Percentiles rank a stretch among this genome's conserved stretches.
These are phyloP conservation scores for Centropus unirufus DNA, from an alignment of 2,113 vertebrate genomes.

Conservation along the genomic window DNA sequence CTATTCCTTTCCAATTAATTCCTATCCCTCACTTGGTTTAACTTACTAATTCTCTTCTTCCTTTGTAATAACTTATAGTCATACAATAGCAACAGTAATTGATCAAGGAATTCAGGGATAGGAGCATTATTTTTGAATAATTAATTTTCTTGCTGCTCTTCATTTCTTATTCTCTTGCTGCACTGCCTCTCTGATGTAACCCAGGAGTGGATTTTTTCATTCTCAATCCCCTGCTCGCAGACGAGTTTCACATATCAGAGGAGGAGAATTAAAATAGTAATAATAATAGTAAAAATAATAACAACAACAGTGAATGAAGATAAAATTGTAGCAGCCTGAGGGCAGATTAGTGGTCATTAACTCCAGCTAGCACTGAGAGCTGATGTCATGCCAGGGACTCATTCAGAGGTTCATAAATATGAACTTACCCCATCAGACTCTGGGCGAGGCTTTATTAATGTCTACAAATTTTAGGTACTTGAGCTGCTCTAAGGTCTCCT, in stretches of 20 bases:
- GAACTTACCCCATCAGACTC: background rate
- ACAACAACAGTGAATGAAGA: background rate
- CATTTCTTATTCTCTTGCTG: conserved; percentile 31
- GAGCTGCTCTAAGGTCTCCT: background rate
- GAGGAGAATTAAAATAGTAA: conserved; percentile 19
- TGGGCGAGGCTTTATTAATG: background rate
- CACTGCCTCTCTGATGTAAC: background rate
- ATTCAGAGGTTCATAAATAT: background rate
- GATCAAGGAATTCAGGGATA: conserved; percentile 25
- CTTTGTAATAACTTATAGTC: conserved; percentile 19
- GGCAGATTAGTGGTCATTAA: background rate
- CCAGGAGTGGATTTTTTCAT: conserved; percentile 29
- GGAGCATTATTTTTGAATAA: background rate
- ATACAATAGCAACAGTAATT: conserved; percentile 31
- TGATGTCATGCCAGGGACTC: background rate
- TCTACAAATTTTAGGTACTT: background rate
- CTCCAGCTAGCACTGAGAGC: background rate
- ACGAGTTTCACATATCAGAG: background rate
- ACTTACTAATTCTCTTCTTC: conserved; percentile 25
- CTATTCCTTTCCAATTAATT: background rate
- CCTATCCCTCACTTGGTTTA: background rate
- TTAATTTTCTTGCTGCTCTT: conserved; percentile 45
- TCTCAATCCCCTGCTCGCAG: background rate
- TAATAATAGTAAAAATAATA: background rate
- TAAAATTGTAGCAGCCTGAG: background rate